These are phyloP conservation scores for Phasianus colchicus DNA, from an alignment of 2,113 vertebrate genomes.

Conservation along the genomic window DNA sequence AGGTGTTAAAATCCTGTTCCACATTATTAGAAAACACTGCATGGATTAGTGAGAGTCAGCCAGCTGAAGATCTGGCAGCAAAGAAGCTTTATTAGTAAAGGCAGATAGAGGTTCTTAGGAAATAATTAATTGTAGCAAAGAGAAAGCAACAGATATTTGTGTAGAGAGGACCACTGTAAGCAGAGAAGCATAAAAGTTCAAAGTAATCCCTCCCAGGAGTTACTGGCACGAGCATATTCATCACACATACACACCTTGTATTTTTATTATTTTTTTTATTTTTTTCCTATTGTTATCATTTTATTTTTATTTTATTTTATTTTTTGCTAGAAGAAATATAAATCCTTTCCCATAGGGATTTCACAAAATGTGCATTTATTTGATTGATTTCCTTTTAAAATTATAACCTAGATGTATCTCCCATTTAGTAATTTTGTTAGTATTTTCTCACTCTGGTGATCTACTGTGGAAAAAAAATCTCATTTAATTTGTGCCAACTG, in stretches of 20 bases:
- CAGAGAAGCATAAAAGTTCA: neutral
- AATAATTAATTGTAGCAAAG: neutral
- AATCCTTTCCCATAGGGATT: neutral
- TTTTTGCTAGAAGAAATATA: neutral
- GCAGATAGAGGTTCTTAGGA: neutral
- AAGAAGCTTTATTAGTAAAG: neutral
- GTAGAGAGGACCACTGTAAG: neutral
- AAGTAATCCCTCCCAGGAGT: neutral
- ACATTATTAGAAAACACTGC: conserved; percentile 11
- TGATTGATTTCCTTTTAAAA: neutral
- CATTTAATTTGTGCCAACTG: neutral
- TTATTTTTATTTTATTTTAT: neutral
- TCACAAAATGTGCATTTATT: neutral
- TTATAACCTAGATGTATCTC: neutral
- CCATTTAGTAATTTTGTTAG: accelerated
- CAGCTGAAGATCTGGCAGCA: neutral
- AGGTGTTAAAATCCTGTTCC: conserved; percentile 22
- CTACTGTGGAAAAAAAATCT: neutral
- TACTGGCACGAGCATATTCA: neutral
- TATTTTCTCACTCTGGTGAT: neutral
- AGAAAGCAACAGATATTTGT: neutral
- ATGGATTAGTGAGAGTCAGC: conserved; percentile 6
- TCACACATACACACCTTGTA: neutral
- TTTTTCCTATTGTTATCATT: neutral
- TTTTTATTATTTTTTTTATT: neutral